phyloP scores from a whole-genome alignment of 2,888 invertebrate species.

The Furcula furcula region DNA sequence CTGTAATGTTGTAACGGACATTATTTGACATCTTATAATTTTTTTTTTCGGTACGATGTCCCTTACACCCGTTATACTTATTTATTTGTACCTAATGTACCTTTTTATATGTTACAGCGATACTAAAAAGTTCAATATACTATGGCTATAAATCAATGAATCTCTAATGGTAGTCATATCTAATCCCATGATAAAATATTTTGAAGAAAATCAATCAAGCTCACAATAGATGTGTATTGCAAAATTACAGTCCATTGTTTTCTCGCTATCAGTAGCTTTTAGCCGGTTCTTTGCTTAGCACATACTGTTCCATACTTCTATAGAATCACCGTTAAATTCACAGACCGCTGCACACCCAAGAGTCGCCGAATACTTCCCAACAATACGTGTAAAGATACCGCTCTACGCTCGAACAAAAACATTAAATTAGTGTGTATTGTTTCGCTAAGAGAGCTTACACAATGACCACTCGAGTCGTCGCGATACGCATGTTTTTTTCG shows the following conservation, averaged over 20 bases:
- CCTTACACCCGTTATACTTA: no score
- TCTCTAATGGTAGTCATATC: no score
- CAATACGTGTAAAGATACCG: constrained; percentile 30
- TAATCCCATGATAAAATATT: no score
- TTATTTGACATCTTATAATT: no score
- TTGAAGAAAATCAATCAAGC: neutral
- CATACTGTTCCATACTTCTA: constrained; percentile 27
- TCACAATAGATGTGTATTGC: no score
- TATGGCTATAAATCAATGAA: no score
- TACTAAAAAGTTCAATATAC: no score
- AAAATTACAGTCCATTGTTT: neutral
- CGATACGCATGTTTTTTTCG: constrained; percentile 60
- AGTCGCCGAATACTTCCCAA: constrained; percentile 21
- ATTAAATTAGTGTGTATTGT: constrained; percentile 65
- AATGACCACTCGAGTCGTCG: constrained; percentile 55
- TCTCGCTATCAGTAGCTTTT: neutral
- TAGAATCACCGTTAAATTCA: constrained; percentile 45
- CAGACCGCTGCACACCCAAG: constrained; percentile 30
- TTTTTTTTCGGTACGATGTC: no score
- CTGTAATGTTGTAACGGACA: no score
- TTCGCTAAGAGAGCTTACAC: constrained; percentile 55
- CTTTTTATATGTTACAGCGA: no score
- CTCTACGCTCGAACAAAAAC: constrained; percentile 36
- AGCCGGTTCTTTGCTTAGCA: constrained; percentile 1
- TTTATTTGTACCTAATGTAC: no score